These are phyloP conservation scores for Cydia pomonella DNA, from an alignment of 1,140 invertebrate genomes.

Conservation along the genomic window DNA sequence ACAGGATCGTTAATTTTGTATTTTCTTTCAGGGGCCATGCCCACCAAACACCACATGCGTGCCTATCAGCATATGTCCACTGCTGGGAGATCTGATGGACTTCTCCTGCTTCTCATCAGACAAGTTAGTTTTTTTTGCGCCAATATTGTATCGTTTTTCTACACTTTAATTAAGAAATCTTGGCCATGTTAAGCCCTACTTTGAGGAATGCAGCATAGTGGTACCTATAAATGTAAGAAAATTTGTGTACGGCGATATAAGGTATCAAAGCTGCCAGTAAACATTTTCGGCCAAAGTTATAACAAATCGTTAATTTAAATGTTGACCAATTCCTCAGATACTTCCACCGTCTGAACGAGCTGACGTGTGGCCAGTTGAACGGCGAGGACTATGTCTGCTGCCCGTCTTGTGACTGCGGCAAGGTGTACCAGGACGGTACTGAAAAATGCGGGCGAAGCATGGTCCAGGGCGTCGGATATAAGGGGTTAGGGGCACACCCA, in stretches of 20 bases:
- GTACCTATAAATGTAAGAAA: no score
- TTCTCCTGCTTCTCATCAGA: constrained; percentile 77
- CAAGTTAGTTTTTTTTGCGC: constrained; percentile 49
- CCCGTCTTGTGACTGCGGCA: constrained; percentile 68
- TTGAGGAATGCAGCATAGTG: no score
- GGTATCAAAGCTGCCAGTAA: no score
- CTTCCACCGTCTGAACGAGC: constrained; percentile 73
- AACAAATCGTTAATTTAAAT: no score
- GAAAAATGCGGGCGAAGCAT: constrained; percentile 82
- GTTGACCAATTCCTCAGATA: constrained; percentile 53
- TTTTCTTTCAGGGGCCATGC: constrained; percentile 65
- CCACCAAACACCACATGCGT: constrained; percentile 69
- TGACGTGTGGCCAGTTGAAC: constrained; percentile 72
- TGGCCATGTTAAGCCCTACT: neutral
- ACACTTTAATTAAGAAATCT: neutral
- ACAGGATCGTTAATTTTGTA: constrained; percentile 7
- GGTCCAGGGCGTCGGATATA: constrained; percentile 83
- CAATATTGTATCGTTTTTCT: neutral
- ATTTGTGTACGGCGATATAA: no score
- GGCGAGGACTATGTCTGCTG: constrained; percentile 77
- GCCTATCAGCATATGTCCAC: constrained; percentile 71
- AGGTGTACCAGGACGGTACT: constrained; percentile 56
- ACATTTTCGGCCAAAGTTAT: no score
- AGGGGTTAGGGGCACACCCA: constrained; percentile 84
- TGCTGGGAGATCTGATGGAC: constrained; percentile 74